Percentiles rank a stretch among this genome's conserved stretches.
Conservation (phyloP, 2,797 vertebrate genomes). For the Chiloscyllium punctatum region DNA sequence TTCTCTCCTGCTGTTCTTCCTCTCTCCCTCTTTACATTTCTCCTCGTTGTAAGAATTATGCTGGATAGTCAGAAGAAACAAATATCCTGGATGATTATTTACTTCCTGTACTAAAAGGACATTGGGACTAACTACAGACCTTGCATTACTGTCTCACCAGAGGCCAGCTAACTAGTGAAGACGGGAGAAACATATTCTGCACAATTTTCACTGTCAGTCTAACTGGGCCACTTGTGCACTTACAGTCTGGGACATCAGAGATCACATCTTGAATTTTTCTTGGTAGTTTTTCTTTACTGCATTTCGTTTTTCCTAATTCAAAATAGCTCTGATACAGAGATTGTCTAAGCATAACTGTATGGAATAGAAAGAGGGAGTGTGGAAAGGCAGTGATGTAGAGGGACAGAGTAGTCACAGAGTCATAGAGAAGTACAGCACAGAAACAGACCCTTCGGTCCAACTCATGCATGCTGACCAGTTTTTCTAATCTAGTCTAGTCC, state of each 20-base stretch:
- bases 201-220: background rate
- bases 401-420: background rate
- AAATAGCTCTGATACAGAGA: background rate
- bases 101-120: background rate
- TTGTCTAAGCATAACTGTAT: background rate
- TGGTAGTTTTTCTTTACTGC: background rate
- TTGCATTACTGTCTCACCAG: background rate
- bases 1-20: background rate
- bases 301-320: background rate
- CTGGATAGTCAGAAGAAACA: background rate
- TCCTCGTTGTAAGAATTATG: background rate
- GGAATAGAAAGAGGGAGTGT: background rate
- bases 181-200: background rate
- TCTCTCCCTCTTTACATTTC: background rate
- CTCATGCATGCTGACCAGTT: too few relatives aligned
- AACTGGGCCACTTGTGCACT: background rate
- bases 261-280: background rate
- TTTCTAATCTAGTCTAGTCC: too few relatives aligned
- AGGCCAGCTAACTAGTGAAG: background rate
- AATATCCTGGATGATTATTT: background rate
- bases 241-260: background rate
- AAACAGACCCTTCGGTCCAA: too few relatives aligned
- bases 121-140: background rate
- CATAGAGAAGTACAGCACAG: too few relatives aligned
- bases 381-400: background rate